These are phyloP conservation scores for Bombus cullumanus DNA, from an alignment of 1,140 invertebrate genomes.

Conservation along the genomic window DNA sequence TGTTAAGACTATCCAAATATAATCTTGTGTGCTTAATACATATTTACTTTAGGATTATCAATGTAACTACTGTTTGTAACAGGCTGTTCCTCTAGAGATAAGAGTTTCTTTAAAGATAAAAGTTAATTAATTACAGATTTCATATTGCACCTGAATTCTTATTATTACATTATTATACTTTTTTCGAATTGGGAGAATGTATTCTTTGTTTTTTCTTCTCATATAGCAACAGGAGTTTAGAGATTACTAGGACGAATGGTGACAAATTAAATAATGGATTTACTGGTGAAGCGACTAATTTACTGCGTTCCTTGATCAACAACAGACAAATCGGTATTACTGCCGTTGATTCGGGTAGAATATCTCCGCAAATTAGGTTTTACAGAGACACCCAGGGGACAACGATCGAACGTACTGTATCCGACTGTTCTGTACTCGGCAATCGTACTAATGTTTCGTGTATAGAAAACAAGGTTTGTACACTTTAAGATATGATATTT, in stretches of 20 bases:
- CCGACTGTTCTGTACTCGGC: constrained; percentile 75
- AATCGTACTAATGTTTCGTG: constrained; percentile 77
- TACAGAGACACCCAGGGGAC: constrained; percentile 79
- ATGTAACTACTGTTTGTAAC: neutral
- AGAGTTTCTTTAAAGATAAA: constrained; percentile 24
- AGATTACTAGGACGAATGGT: constrained; percentile 81
- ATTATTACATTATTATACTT: neutral
- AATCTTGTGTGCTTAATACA: neutral
- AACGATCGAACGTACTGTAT: constrained; percentile 71
- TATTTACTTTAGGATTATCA: constrained; percentile 33
- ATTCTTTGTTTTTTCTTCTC: constrained; percentile 41
- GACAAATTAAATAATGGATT: constrained; percentile 80
- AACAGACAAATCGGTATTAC: constrained; percentile 88
- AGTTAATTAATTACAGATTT: neutral
- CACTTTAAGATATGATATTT: constrained; percentile 9
- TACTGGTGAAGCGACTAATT: constrained; percentile 87
- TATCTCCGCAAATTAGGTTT: constrained; percentile 77
- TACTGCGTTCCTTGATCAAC: constrained; percentile 88
- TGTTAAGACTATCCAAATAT: constrained; percentile 5
- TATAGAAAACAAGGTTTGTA: constrained; percentile 78
- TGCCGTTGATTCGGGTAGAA: constrained; percentile 81
- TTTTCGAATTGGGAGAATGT: neutral
- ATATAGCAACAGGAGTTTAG: constrained; percentile 79
- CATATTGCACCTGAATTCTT: neutral
- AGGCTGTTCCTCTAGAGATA: constrained; percentile 21